These are phyloP conservation scores for Sarcophaga variegata DNA, from an alignment of 2,888 invertebrate genomes.

Conservation along the genomic window DNA sequence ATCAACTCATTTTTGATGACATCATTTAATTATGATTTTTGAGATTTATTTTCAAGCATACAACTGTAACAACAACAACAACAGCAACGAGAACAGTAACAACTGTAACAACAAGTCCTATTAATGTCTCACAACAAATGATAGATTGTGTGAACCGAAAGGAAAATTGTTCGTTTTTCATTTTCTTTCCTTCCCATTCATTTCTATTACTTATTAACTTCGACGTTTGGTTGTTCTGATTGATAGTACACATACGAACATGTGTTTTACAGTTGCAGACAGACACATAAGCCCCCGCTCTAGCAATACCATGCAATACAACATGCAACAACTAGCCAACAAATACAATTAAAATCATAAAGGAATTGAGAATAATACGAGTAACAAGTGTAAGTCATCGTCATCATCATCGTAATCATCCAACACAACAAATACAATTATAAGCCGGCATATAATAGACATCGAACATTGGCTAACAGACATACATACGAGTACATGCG, in stretches of 20 bases:
- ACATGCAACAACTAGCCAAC: constrained; percentile 29
- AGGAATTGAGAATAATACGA: constrained; percentile 60
- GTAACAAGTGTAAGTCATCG: constrained; percentile 61
- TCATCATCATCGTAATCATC: no score
- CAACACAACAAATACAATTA: no score
- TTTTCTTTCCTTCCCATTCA: neutral
- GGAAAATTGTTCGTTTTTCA: constrained; percentile 54
- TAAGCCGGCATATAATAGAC: no score
- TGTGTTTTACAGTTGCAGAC: constrained; percentile 30
- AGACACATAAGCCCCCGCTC: constrained; percentile 28
- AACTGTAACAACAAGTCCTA: constrained; percentile 74
- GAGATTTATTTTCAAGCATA: neutral
- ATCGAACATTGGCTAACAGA: no score
- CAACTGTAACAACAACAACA: constrained; percentile 7
- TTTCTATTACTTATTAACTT: no score
- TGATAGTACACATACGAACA: constrained; percentile 16
- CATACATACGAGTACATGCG: neutral
- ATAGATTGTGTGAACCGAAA: constrained; percentile 80
- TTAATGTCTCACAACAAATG: constrained; percentile 78
- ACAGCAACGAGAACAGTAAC: constrained; percentile 7
- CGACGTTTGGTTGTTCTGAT: no score
- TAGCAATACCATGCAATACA: neutral
- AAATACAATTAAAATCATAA: constrained; percentile 55
- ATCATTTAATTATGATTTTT: constrained; percentile 31
- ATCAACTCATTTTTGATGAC: neutral